Evolutionary conservation across 2,797 vertebrate genomes (phyloP).

Genomic region (Sebastes iracundus): DNA sequence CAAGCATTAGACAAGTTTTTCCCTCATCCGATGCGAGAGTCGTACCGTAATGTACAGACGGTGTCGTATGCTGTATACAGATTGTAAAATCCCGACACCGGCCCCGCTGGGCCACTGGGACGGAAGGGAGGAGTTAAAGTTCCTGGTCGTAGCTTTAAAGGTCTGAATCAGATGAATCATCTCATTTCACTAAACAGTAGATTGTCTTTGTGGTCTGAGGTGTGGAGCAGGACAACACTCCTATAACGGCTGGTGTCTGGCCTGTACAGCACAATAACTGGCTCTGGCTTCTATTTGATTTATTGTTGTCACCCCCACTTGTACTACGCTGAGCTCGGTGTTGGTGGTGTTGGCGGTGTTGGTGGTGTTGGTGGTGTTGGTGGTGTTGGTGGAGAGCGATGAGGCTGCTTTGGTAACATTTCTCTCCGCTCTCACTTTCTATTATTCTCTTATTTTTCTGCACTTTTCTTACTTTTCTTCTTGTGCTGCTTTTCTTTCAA

Average conservation of each 20-base stretch:
- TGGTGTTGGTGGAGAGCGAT: not conserved
- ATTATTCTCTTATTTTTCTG: not conserved
- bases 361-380: not conserved
- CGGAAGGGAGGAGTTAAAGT: too few species aligned
- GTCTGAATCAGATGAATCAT: too few species aligned
- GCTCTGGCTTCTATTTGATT: not conserved
- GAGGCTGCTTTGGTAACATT: not conserved
- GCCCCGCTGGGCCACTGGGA: too few species aligned
- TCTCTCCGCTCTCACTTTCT: not conserved
- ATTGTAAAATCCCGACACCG: too few species aligned
- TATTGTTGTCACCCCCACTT: not conserved
- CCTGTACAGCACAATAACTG: not conserved
- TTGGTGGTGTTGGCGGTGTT: too few species aligned
- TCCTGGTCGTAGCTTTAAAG: too few species aligned
- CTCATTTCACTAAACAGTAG: too few species aligned
- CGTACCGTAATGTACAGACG: too few species aligned
- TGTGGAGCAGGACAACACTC: not conserved
- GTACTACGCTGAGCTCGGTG: not conserved
- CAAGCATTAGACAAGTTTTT: not conserved
- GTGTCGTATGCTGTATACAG: too few species aligned
- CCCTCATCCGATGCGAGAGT: too few species aligned
- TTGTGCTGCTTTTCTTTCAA: not conserved
- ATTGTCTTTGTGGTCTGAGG: not conserved
- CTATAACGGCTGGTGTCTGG: not conserved
- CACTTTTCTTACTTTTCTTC: not conserved